Percentiles rank a stretch among this genome's conserved stretches.
phyloP scores from a whole-genome alignment of 1,140 invertebrate species.

The Leptopilina clavipes region DNA sequence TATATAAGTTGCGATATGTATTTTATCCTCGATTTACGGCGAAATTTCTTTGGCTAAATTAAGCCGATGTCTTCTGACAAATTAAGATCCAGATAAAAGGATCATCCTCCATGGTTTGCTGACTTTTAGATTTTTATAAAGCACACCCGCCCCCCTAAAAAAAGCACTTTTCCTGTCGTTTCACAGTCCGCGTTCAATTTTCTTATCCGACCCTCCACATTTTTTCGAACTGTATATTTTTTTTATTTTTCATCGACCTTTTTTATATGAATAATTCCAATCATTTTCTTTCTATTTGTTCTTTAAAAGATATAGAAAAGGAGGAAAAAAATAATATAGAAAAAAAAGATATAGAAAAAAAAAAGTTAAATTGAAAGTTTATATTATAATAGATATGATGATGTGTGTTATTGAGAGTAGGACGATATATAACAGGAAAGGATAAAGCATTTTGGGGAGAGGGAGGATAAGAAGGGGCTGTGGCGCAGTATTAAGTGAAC shows the following conservation, averaged over 20 bases:
- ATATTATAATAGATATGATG: too few species aligned
- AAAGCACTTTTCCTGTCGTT: too few species aligned
- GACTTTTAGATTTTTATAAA: conserved; percentile 69
- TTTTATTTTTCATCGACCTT: not conserved
- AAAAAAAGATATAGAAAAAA: too few species aligned
- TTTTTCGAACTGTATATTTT: not conserved
- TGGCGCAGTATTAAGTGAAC: conserved; percentile 61
- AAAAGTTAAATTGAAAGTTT: too few species aligned
- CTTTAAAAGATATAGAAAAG: too few species aligned
- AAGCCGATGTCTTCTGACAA: conserved; percentile 62
- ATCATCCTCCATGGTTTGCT: conserved; percentile 66
- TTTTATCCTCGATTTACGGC: conserved; percentile 43
- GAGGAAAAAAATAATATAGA: too few species aligned
- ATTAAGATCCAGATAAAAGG: conserved; percentile 70
- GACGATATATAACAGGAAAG: conserved; percentile 52
- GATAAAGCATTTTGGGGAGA: conserved; percentile 47
- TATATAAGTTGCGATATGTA: too few species aligned
- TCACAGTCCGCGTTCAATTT: conserved; percentile 55
- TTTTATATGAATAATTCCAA: not conserved
- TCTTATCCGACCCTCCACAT: conserved; percentile 55
- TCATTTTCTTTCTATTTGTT: too few species aligned
- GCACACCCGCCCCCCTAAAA: conserved; percentile 41
- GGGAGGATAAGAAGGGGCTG: conserved; percentile 68
- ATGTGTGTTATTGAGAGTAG: too few species aligned
- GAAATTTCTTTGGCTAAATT: conserved; percentile 54